phyloP scores from a whole-genome alignment of 2,888 invertebrate species.

The Pogonocherus hispidulus region DNA sequence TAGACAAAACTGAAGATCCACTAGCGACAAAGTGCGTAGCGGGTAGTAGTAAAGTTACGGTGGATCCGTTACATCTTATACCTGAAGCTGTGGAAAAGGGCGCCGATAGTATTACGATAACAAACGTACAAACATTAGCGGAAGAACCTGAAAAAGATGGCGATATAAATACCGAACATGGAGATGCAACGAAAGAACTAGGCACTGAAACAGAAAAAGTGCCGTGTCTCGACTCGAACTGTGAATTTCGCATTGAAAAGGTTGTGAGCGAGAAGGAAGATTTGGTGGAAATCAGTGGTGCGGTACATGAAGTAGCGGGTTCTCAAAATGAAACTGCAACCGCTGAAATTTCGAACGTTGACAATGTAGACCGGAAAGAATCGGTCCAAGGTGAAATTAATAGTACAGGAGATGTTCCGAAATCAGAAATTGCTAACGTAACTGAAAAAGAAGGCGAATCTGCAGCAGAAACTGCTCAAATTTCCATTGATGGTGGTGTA shows the following conservation, averaged over 20 bases:
- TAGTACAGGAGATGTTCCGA: slow-evolving; percentile 25
- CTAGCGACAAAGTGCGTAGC: slow-evolving; percentile 27
- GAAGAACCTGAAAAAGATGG: slow-evolving; percentile 14
- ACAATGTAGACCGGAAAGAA: slow-evolving; percentile 33
- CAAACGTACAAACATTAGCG: slow-evolving; percentile 46
- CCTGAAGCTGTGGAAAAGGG: slow-evolving; percentile 18
- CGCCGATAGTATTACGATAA: slow-evolving; percentile 40
- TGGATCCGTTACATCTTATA: slow-evolving; percentile 39
- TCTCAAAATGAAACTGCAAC: slow-evolving; percentile 7
- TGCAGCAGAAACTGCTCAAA: neutral
- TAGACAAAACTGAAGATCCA: slow-evolving; percentile 38
- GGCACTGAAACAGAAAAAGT: neutral
- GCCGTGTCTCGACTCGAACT: neutral
- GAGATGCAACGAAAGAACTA: neutral
- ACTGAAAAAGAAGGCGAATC: neutral
- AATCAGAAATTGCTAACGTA: neutral
- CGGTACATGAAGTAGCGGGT: no score
- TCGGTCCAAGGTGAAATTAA: no score
- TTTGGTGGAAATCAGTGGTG: no score
- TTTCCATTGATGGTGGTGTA: no score
- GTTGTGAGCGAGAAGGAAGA: neutral
- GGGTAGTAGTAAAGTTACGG: neutral
- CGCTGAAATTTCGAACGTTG: slow-evolving; percentile 6
- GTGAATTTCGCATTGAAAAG: neutral
- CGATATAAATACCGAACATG: neutral